Evolutionary conservation across 1,140 invertebrate species (phyloP).

Genomic region (Bombus polaris): DNA sequence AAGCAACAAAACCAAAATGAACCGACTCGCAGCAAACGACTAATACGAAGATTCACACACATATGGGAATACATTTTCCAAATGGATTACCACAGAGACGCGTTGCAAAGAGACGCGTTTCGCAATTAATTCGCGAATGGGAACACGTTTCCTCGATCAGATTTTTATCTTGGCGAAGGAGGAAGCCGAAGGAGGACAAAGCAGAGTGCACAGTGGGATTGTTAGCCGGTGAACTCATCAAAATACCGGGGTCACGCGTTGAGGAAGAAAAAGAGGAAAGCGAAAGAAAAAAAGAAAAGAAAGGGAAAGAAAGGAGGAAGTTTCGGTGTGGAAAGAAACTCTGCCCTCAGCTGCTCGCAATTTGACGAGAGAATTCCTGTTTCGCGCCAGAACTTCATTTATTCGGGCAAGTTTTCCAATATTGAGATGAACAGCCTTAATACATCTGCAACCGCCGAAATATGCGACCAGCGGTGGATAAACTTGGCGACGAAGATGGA

Average conservation of each 20-base stretch:
- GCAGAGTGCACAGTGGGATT: background rate
- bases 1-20: too few species aligned
- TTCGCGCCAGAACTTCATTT: slow-evolving; percentile 36
- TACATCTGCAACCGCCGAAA: slow-evolving; percentile 17
- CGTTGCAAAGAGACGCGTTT: background rate
- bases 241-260: background rate
- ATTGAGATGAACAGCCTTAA: slow-evolving; percentile 36
- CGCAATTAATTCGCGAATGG: slow-evolving; percentile 1
- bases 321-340: slow-evolving; percentile 21
- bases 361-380: slow-evolving; percentile 41
- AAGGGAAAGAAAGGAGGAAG: background rate
- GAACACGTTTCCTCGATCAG: background rate
- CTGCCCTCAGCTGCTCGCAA: slow-evolving; percentile 17
- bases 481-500: background rate
- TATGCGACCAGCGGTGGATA: background rate
- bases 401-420: slow-evolving; percentile 41
- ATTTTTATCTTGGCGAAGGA: background rate
- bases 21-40: background rate
- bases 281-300: background rate
- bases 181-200: background rate
- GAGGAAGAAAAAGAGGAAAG: too few species aligned
- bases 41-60: background rate
- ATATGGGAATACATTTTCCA: background rate
- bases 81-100: background rate
- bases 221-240: background rate